Percentiles rank a stretch among this genome's conserved stretches.
phyloP scores from a whole-genome alignment of 2,113 vertebrate genomes.

The Malurus elegans region DNA sequence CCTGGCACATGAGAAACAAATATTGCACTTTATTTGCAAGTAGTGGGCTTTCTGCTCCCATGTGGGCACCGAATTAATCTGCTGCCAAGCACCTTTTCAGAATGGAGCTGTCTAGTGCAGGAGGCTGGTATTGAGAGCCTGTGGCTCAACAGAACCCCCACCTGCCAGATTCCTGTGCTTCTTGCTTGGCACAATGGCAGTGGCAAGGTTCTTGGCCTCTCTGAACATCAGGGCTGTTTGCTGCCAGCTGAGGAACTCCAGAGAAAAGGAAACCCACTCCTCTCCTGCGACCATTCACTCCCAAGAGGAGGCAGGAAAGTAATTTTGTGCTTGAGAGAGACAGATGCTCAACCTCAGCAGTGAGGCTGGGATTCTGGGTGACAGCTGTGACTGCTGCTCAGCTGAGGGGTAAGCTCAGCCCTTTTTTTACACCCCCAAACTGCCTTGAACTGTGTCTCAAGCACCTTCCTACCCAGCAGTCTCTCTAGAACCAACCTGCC shows the following conservation, averaged over 20 bases:
- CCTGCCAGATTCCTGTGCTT: not conserved
- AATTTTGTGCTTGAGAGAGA: not conserved
- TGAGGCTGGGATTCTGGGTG: not conserved
- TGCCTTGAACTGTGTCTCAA: not conserved
- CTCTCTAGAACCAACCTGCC: not conserved
- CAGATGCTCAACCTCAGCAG: not conserved
- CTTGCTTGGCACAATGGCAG: not conserved
- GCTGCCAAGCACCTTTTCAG: not conserved
- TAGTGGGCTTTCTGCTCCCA: not conserved
- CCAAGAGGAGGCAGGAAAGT: not conserved
- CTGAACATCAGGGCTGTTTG: not conserved
- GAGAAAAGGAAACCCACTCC: not conserved
- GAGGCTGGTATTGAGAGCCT: not conserved
- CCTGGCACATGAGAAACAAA: not conserved
- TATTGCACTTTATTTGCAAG: not conserved
- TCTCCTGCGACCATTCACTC: not conserved
- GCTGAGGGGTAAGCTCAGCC: not conserved
- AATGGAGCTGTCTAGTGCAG: not conserved
- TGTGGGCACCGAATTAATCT: fast-evolving
- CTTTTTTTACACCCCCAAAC: not conserved
- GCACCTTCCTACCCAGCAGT: not conserved
- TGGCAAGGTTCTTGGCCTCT: not conserved
- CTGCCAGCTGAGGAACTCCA: fast-evolving
- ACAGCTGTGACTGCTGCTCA: not conserved
- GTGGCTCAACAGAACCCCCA: not conserved